Evolutionary conservation across 2,888 invertebrate genomes (phyloP).

Genomic region (Marasmarcha lunaedactyla): DNA sequence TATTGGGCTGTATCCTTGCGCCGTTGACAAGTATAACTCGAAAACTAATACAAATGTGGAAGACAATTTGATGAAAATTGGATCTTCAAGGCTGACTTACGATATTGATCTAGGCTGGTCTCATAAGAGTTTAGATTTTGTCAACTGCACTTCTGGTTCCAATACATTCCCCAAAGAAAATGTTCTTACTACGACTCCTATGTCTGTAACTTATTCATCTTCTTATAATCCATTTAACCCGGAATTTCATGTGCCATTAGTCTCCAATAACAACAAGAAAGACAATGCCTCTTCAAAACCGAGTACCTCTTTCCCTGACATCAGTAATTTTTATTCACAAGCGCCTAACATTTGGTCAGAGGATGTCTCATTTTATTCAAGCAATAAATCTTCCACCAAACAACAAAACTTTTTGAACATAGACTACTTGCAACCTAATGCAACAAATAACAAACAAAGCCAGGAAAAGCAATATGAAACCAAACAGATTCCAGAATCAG

Average conservation of each 20-base stretch:
- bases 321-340: constrained; percentile 56
- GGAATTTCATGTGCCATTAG: constrained; percentile 55
- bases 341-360: constrained; percentile 53
- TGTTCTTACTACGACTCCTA: constrained; percentile 34
- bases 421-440: constrained; percentile 31
- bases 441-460: constrained; percentile 27
- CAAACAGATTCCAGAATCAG: constrained; percentile 29
- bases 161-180: constrained; percentile 50
- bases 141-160: constrained; percentile 42
- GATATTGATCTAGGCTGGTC: constrained; percentile 64
- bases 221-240: constrained; percentile 60
- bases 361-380: constrained; percentile 52
- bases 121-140: constrained; percentile 59
- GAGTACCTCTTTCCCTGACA: constrained; percentile 43
- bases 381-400: constrained; percentile 39
- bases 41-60: constrained; percentile 55
- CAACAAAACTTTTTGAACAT: constrained; percentile 41
- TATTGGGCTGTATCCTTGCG: constrained; percentile 57
- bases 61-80: constrained; percentile 60
- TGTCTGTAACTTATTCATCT: constrained; percentile 39
- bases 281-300: constrained; percentile 36
- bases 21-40: constrained; percentile 54
- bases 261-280: constrained; percentile 43
- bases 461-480: constrained; percentile 37
- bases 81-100: constrained; percentile 54